Evolutionary conservation across 2,888 invertebrate genomes (phyloP).

Genomic region (Pyrocoelia pectoralis): DNA sequence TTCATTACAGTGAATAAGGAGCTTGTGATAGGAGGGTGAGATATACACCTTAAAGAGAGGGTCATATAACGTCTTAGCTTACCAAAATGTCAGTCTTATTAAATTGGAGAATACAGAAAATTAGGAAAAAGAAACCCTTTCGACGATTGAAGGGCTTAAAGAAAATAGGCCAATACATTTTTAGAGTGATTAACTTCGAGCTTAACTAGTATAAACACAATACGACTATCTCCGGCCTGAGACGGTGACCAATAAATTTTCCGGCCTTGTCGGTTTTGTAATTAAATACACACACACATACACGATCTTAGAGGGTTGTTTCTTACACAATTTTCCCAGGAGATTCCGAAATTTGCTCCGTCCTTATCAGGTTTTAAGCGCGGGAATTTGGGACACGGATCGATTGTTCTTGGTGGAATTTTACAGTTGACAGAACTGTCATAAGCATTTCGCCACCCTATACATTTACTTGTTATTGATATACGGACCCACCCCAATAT

Average conservation of each 20-base stretch:
- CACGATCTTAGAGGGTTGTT: slow-evolving; percentile 36
- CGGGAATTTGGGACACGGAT: neutral
- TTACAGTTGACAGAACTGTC: slow-evolving; percentile 51
- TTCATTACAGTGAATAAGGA: slow-evolving; percentile 36
- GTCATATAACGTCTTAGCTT: slow-evolving; percentile 32
- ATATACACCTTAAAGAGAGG: slow-evolving; percentile 27
- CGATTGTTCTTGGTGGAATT: slow-evolving; percentile 42
- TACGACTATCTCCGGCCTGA: slow-evolving; percentile 36
- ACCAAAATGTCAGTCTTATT: slow-evolving; percentile 27
- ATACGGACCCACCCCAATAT: slow-evolving; percentile 37
- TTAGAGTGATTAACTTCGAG: slow-evolving; percentile 27
- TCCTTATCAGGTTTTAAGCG: neutral
- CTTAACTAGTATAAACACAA: slow-evolving; percentile 38
- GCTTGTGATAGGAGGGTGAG: slow-evolving; percentile 23
- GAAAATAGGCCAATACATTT: no score
- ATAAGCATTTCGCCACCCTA: slow-evolving; percentile 50
- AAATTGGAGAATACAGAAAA: slow-evolving; percentile 14
- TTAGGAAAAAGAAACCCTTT: neutral
- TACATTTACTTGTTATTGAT: slow-evolving; percentile 52
- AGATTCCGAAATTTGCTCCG: neutral
- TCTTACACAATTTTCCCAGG: slow-evolving; percentile 22
- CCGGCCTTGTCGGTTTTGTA: slow-evolving; percentile 44
- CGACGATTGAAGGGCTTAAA: neutral
- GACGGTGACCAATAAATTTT: slow-evolving; percentile 46
- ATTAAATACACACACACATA: slow-evolving; percentile 43